Conservation (phyloP, 2,888 invertebrate species). For the Chymomyza procnemis region DNA sequence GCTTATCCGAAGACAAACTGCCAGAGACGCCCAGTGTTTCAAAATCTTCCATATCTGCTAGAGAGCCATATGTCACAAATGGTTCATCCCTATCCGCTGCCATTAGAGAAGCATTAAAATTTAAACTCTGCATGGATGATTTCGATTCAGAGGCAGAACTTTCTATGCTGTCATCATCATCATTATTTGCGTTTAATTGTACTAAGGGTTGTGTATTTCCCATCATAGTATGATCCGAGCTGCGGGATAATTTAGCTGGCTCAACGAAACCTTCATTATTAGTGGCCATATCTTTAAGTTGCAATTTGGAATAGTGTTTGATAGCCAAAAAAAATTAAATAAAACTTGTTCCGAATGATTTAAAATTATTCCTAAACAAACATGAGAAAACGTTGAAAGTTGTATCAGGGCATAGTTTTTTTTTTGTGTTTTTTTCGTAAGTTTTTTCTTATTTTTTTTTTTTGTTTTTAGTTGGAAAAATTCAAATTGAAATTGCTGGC, state of each 20-base stretch:
- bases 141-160: no score
- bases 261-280: no score
- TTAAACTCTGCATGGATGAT: no score
- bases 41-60: no score
- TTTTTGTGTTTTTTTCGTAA: background rate
- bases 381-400: background rate
- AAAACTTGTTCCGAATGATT: background rate
- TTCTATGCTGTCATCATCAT: no score
- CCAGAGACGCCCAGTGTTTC: background rate
- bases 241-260: background rate
- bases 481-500: background rate
- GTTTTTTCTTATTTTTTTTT: background rate
- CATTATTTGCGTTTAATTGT: no score
- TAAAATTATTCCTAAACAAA: background rate
- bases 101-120: no score
- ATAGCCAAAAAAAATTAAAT: background rate
- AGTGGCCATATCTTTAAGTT: no score
- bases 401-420: background rate
- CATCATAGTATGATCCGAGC: background rate
- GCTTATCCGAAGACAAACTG: background rate
- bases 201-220: background rate
- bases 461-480: background rate
- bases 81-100: no score
- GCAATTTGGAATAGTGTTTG: no score
- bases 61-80: no score